phyloP scores from a whole-genome alignment of 1,140 invertebrate species.

The Pachyrhynchus sulphureomaculatus region DNA sequence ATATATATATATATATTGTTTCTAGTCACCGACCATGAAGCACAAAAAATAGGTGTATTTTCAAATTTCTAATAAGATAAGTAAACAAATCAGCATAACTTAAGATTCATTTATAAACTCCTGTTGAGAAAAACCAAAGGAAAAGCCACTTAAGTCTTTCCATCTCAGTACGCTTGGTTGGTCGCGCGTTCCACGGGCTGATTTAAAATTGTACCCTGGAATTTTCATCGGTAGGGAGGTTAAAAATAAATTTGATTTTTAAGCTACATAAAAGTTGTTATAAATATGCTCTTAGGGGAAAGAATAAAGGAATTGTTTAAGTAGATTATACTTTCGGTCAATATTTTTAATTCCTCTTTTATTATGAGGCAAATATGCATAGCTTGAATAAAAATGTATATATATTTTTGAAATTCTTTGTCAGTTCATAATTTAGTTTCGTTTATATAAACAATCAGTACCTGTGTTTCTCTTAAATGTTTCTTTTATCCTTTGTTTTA shows the following conservation, averaged over 20 bases:
- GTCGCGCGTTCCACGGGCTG: slow-evolving; percentile 25
- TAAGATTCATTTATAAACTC: slow-evolving; percentile 33
- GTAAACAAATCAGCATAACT: slow-evolving; percentile 28
- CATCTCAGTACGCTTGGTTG: slow-evolving; percentile 39
- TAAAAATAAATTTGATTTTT: slow-evolving; percentile 37
- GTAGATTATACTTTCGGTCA: slow-evolving; percentile 20
- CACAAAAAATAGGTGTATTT: too few species aligned
- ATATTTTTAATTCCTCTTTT: slow-evolving; percentile 21
- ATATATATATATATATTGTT: too few species aligned
- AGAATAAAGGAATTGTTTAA: slow-evolving; percentile 32
- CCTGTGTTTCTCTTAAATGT: too few species aligned
- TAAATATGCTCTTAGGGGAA: slow-evolving; percentile 24
- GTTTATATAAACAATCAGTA: too few species aligned
- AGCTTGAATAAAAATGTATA: too few species aligned
- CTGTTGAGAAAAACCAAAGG: slow-evolving; percentile 38
- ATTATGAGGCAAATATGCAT: slow-evolving; percentile 2
- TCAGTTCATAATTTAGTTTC: too few species aligned
- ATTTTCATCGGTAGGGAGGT: slow-evolving; percentile 28
- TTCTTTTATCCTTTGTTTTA: too few species aligned
- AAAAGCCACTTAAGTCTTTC: slow-evolving; percentile 45
- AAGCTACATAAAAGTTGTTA: slow-evolving; percentile 33
- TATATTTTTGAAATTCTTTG: too few species aligned
- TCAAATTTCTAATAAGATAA: neutral
- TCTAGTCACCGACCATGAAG: too few species aligned
- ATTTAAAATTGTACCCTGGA: slow-evolving; percentile 26